Evolutionary conservation across 2,113 vertebrate species (phyloP).

Genomic region (Bolborhynchus lineola): DNA sequence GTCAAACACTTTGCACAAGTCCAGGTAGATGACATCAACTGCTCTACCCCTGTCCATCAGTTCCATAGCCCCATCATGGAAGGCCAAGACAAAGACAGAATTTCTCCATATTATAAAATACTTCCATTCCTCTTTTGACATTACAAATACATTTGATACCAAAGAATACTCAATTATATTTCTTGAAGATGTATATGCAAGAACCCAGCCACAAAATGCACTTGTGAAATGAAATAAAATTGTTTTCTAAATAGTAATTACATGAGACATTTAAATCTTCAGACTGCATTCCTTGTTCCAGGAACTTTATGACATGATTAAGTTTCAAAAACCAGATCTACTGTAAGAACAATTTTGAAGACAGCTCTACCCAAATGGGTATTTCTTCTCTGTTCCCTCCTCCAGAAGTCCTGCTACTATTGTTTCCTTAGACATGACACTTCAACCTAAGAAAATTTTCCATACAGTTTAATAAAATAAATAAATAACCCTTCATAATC

Average conservation of each 20-base stretch:
- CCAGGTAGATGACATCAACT: too few relatives aligned
- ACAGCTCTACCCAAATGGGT: not conserved
- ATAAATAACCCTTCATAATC: not conserved
- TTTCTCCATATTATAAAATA: not conserved
- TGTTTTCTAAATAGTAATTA: slow-evolving; percentile 18
- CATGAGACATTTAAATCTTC: slow-evolving; percentile 11
- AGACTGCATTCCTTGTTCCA: slow-evolving; percentile 6
- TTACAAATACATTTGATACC: not conserved
- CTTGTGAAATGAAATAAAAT: slow-evolving; percentile 8
- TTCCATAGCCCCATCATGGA: too few relatives aligned
- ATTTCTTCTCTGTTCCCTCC: not conserved
- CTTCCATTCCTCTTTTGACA: not conserved
- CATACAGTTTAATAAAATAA: not conserved
- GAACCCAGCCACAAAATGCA: not conserved
- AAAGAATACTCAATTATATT: not conserved
- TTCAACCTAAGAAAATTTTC: not conserved
- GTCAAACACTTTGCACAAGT: too few relatives aligned
- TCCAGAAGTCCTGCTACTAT: not conserved
- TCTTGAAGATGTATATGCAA: not conserved
- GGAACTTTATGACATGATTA: not conserved
- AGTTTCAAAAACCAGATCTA: slow-evolving; percentile 13
- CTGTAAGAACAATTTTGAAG: not conserved
- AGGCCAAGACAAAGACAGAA: not conserved
- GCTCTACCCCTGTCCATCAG: too few relatives aligned
- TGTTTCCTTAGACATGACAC: not conserved